A percentile compares a stretch with the other conserved stretches of the same genome.
phyloP scores from a whole-genome alignment of 2,888 invertebrate genomes.

The Eudasyphora cyanicolor region DNA sequence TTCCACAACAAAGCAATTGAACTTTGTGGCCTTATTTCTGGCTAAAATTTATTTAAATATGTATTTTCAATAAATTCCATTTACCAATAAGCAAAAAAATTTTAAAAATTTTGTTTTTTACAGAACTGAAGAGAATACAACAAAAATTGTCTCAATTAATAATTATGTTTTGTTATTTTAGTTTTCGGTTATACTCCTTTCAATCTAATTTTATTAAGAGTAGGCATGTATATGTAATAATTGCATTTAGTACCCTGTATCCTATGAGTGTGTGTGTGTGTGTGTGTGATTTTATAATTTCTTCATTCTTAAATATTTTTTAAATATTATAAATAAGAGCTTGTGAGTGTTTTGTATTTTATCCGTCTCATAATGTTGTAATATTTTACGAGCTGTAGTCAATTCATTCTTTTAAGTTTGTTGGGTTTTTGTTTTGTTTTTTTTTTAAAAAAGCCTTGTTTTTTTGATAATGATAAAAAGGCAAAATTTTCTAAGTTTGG shows the following conservation, averaged over 20 bases:
- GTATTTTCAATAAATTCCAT: conserved; percentile 7
- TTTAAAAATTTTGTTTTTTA: background rate
- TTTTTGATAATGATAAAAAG: conserved; percentile 52
- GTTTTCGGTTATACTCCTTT: too few relatives aligned
- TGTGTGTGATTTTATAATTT: conserved; percentile 63
- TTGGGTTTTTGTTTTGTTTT: conserved; percentile 31
- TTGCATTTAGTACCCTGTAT: conserved; percentile 97
- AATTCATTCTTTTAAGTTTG: conserved; percentile 4
- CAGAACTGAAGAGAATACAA: background rate
- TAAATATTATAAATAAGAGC: conserved; percentile 27
- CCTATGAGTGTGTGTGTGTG: conserved; percentile 82
- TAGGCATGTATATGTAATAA: conserved; percentile 83
- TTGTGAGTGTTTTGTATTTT: conserved; percentile 32
- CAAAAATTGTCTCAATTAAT: background rate
- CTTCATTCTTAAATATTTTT: conserved; percentile 41
- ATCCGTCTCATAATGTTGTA: conserved; percentile 4
- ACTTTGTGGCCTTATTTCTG: too few relatives aligned
- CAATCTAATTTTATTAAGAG: conserved; percentile 59
- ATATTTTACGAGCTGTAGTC: conserved; percentile 28
- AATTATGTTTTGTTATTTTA: conserved; percentile 10
- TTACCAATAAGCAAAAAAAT: background rate
- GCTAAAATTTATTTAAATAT: too few relatives aligned
- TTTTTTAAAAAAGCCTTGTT: conserved; percentile 30
- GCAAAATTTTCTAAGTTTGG: conserved; percentile 57
- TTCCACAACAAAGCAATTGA: too few relatives aligned